A percentile compares a stretch with the other conserved stretches of the same genome.
Evolutionary conservation across 2,888 invertebrate species (phyloP).

Genomic region (Lottia gigantea): DNA sequence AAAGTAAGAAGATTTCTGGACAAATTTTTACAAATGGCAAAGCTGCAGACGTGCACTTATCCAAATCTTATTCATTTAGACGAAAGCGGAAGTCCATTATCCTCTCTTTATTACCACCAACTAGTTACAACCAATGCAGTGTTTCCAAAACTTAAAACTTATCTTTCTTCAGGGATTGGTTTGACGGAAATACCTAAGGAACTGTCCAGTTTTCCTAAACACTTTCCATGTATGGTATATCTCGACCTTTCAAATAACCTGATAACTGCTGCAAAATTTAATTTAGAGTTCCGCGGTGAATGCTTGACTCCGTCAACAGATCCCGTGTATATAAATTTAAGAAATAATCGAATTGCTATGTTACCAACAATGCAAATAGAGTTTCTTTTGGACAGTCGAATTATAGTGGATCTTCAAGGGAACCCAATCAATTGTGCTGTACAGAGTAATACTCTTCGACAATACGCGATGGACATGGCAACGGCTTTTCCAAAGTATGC

Average conservation of each 20-base stretch:
- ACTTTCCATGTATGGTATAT: not conserved
- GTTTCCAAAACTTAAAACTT: not conserved
- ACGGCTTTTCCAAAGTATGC: not conserved
- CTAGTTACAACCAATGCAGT: not conserved
- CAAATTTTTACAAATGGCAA: not conserved
- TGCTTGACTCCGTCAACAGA: not conserved
- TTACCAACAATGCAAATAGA: not conserved
- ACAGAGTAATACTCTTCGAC: not conserved
- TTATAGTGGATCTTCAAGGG: not conserved
- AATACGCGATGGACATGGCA: not conserved
- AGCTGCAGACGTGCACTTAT: not conserved
- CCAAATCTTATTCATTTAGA: not conserved
- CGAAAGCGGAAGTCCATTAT: not conserved
- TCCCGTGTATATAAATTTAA: not conserved
- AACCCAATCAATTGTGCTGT: conserved; percentile 1
- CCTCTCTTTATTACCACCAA: not conserved
- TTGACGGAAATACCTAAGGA: not conserved
- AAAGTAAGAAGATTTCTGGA: not conserved
- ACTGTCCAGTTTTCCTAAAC: not conserved
- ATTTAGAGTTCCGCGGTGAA: not conserved
- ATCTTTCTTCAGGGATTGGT: not conserved
- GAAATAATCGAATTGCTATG: not conserved
- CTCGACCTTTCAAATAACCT: not conserved
- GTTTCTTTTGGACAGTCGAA: not conserved
- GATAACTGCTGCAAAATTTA: not conserved